Conservation (phyloP, 2,113 vertebrate genomes). For the Elephantulus edwardii region DNA sequence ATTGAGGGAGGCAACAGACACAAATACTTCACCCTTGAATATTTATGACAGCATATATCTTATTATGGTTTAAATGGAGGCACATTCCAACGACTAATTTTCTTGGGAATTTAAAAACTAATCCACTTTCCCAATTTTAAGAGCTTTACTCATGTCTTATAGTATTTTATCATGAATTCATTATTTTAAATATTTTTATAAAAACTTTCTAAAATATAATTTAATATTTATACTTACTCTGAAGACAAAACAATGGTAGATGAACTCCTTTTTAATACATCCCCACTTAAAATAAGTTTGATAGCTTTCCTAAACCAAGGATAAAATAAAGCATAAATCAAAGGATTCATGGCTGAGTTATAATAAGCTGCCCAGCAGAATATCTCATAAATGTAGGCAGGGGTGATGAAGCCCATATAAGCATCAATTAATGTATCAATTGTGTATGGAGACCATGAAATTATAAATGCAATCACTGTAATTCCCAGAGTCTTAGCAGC, state of each 20-base stretch:
- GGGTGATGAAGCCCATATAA: constrained; percentile 56
- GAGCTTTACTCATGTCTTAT: not conserved
- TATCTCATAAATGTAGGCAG: constrained; percentile 62
- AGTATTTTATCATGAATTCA: not conserved
- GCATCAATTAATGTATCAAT: not conserved
- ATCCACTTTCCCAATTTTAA: not conserved
- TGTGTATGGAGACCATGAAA: constrained; percentile 45
- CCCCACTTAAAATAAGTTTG: not conserved
- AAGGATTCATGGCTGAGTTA: constrained; percentile 40
- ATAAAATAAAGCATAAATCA: constrained; percentile 65
- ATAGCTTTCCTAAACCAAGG: constrained; percentile 63
- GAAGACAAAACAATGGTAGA: constrained; percentile 60
- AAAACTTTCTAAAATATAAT: not conserved
- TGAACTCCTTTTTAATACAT: not conserved
- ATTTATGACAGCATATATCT: not conserved
- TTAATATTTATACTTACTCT: not conserved
- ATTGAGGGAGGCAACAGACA: not conserved
- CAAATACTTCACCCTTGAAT: not conserved
- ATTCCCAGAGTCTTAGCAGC: constrained; percentile 55
- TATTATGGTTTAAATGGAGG: not conserved
- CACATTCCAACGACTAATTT: not conserved
- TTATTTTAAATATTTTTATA: not conserved
- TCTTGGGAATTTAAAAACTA: not conserved
- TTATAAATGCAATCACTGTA: constrained; percentile 1
- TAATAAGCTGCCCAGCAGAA: constrained; percentile 48